A percentile compares a stretch with the other conserved stretches of the same genome.
phyloP scores from a whole-genome alignment of 2,797 vertebrate genomes.

The Threskiornis aethiopicus region DNA sequence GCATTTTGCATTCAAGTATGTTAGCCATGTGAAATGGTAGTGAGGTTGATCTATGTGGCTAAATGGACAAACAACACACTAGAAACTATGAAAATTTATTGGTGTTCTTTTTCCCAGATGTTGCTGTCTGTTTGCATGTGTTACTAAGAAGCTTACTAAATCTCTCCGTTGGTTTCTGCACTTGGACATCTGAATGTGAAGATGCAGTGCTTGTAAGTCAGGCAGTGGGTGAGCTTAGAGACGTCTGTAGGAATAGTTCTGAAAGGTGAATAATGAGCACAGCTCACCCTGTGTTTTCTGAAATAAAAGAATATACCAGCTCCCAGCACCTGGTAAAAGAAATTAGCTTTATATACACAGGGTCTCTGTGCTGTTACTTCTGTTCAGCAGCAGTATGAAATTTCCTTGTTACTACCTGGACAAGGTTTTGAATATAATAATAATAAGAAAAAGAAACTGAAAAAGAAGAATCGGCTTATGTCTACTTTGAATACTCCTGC shows the following conservation, averaged over 20 bases:
- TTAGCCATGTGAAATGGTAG: background rate
- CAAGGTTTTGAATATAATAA: background rate
- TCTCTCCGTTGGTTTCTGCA: background rate
- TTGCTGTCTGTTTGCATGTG: background rate
- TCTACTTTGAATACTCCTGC: background rate
- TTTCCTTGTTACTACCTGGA: background rate
- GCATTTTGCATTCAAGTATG: background rate
- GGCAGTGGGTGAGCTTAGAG: background rate
- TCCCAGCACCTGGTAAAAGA: background rate
- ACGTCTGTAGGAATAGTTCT: background rate
- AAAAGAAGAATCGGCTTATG: background rate
- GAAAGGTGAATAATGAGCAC: background rate
- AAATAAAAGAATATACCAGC: background rate
- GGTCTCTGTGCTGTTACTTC: background rate
- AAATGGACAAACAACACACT: background rate
- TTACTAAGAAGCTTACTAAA: background rate
- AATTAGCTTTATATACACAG: background rate
- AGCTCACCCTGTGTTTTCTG: background rate
- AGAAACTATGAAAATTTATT: background rate
- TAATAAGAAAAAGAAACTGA: background rate
- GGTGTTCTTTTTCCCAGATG: background rate
- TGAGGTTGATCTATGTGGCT: background rate
- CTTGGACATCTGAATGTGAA: background rate
- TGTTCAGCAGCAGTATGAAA: background rate
- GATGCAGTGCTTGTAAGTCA: background rate